Evolutionary conservation across 2,113 vertebrate genomes (phyloP).

Genomic region (Alaudala cheleensis): DNA sequence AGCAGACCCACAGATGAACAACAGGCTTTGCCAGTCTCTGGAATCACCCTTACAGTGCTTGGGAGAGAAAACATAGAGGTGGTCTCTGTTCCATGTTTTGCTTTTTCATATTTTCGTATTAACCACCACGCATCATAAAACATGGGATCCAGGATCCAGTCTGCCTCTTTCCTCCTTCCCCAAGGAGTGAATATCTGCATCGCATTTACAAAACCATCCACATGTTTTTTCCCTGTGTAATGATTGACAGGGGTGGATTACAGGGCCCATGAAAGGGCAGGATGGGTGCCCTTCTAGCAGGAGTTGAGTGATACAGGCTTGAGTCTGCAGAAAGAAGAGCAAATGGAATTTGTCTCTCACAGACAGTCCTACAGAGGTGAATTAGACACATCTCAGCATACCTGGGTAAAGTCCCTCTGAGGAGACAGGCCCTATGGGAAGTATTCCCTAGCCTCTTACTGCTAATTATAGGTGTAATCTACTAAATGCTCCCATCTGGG

Average conservation of each 20-base stretch:
- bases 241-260: neutral
- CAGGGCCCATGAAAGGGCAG: neutral
- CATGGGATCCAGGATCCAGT: neutral
- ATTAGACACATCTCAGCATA: neutral
- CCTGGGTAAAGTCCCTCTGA: neutral
- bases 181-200: neutral
- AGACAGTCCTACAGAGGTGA: neutral
- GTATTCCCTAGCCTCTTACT: neutral
- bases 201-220: neutral
- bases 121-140: neutral
- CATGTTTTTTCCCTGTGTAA: neutral
- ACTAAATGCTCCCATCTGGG: slow-evolving; percentile 7
- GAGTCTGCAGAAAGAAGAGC: neutral
- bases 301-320: neutral
- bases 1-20: neutral
- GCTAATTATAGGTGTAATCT: slow-evolving; percentile 3
- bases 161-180: neutral
- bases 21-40: neutral
- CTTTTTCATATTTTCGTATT: accelerated
- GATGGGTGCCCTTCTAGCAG: neutral
- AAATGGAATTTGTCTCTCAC: neutral
- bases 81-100: neutral
- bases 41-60: neutral
- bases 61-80: neutral
- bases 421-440: neutral